Evolutionary conservation across 2,113 vertebrate species (phyloP).

Genomic region (Gymnarchus niloticus): DNA sequence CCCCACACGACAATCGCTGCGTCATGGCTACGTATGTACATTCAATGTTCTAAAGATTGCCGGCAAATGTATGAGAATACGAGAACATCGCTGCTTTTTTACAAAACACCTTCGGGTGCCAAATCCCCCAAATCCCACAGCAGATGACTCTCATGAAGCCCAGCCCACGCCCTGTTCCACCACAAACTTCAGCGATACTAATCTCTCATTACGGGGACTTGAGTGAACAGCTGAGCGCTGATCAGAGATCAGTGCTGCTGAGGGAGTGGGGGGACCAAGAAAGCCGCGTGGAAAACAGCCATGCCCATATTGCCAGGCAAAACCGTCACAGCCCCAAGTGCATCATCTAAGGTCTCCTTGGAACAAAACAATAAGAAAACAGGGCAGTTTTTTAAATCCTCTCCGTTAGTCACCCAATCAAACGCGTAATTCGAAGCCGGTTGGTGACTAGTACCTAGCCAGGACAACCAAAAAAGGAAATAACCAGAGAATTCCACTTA

Average conservation of each 20-base stretch:
- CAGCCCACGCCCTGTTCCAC: background rate
- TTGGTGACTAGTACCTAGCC: background rate
- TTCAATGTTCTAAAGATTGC: background rate
- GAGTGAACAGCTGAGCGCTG: slow-evolving; percentile 9
- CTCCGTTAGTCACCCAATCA: background rate
- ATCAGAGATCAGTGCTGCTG: background rate
- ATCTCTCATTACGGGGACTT: slow-evolving; percentile 7
- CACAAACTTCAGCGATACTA: background rate
- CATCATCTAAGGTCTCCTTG: slow-evolving; percentile 8
- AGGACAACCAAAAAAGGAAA: slow-evolving; percentile 9
- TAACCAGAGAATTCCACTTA: slow-evolving; percentile 4
- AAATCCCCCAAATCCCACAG: background rate
- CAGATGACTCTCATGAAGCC: background rate
- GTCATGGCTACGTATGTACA: background rate
- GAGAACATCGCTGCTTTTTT: background rate
- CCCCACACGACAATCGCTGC: background rate
- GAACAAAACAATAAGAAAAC: background rate
- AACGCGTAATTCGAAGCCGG: background rate
- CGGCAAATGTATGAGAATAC: background rate
- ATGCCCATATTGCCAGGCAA: background rate
- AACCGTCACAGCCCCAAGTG: background rate
- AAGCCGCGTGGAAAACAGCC: background rate
- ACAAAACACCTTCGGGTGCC: no score
- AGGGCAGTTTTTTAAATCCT: background rate
- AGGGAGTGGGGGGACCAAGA: background rate